phyloP scores from a whole-genome alignment of 2,888 invertebrate genomes.

The Hirudinaria manillensis region DNA sequence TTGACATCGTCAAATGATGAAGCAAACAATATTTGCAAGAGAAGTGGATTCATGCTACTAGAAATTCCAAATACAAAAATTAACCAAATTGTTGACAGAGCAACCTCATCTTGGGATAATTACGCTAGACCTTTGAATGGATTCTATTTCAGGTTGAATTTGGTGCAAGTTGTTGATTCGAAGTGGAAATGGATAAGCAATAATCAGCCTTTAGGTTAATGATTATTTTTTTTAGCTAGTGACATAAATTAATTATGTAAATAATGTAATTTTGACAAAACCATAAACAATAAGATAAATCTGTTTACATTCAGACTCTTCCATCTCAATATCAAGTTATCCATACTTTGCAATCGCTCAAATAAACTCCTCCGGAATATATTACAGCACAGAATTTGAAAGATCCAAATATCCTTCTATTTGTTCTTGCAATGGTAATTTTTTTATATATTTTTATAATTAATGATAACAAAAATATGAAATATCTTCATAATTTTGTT shows the following conservation, averaged over 20 bases:
- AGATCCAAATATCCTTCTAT: background rate
- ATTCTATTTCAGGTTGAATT: background rate
- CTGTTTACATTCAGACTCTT: background rate
- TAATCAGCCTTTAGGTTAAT: background rate
- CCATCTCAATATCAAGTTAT: background rate
- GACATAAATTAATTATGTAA: background rate
- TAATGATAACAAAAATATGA: too few species aligned
- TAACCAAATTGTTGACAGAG: background rate
- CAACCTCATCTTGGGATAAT: background rate
- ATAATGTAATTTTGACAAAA: background rate
- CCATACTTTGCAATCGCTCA: background rate
- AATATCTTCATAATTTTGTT: too few species aligned
- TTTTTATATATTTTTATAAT: background rate
- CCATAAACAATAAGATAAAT: too few species aligned
- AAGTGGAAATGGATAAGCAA: background rate
- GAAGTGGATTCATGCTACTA: background rate
- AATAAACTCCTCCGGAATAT: background rate
- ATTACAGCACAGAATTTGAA: background rate
- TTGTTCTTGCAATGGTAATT: conserved; percentile 8
- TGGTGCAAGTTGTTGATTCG: background rate
- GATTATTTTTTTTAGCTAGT: background rate
- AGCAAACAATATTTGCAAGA: background rate
- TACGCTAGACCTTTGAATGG: background rate
- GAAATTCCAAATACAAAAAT: background rate
- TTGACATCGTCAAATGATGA: background rate